A percentile compares a stretch with the other conserved stretches of the same genome.
Conservation (phyloP, 23 tunicate species). For the Ascidia mentula region DNA sequence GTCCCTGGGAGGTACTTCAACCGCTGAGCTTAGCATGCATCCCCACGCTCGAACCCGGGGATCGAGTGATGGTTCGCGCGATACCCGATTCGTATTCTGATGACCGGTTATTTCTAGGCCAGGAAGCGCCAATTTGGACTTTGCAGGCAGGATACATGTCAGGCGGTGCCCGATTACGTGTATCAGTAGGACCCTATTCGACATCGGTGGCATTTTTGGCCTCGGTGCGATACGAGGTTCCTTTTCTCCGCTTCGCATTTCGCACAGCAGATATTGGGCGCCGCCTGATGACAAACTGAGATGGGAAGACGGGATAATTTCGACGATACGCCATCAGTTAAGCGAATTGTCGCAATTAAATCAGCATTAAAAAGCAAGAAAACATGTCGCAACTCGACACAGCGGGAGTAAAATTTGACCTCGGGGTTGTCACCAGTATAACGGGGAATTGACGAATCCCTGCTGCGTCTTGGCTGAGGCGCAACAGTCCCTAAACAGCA, state of each 20-base stretch:
- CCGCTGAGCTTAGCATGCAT: not conserved
- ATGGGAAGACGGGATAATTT: slow-evolving; percentile 5
- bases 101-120: slow-evolving; percentile 11
- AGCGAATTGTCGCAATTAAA: too few species aligned
- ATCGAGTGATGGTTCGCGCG: not conserved
- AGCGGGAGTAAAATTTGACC: not conserved
- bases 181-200: not conserved
- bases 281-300: not conserved
- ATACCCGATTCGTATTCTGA: not conserved
- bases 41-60: not conserved
- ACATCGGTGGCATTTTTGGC: slow-evolving; percentile 1
- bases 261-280: not conserved
- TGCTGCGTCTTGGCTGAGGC: not conserved
- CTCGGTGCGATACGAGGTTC: too few species aligned
- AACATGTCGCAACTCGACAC: not conserved
- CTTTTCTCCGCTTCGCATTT: not conserved
- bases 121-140: slow-evolving; percentile 1
- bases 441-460: not conserved
- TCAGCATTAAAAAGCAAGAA: too few species aligned
- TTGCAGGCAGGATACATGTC: not conserved
- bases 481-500: not conserved
- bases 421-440: not conserved
- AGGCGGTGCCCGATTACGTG: not conserved
- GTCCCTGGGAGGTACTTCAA: slow-evolving; percentile 10
- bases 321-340: too few species aligned